Evolutionary conservation across 2,113 vertebrate genomes (phyloP).

Genomic region (Percina caprodes): DNA sequence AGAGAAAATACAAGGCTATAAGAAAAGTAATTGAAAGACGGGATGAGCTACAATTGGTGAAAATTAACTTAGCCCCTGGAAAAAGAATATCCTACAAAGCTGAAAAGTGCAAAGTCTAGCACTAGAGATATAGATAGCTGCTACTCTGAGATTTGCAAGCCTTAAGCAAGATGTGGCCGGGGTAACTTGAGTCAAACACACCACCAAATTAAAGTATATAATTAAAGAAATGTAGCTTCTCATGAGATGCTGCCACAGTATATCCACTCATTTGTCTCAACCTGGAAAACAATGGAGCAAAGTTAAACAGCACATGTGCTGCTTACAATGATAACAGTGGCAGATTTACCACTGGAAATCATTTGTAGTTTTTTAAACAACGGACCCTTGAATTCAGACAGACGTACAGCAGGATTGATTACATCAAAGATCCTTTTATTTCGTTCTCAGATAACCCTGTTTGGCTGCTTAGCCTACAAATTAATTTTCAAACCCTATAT

Average conservation of each 20-base stretch:
- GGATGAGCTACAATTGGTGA: constrained; percentile 47
- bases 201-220: constrained; percentile 50
- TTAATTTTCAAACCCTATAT: not conserved
- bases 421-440: no score
- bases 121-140: constrained; percentile 44
- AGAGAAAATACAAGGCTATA: constrained; percentile 32
- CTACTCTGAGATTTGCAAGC: constrained; percentile 33
- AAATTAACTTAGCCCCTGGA: constrained; percentile 48
- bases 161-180: constrained; percentile 16
- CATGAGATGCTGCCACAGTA: constrained; percentile 21
- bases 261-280: constrained; percentile 25
- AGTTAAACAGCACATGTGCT: not conserved
- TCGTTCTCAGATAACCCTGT: not conserved
- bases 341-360: no score
- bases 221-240: constrained; percentile 33
- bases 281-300: not conserved
- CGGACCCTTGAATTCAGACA: no score
- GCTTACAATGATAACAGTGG: no score
- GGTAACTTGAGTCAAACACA: constrained; percentile 39
- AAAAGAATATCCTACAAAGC: constrained; percentile 41
- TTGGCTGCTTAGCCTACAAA: not conserved
- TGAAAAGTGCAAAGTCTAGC: constrained; percentile 42
- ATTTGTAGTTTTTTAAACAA: no score
- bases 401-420: no score
- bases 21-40: constrained; percentile 55